Conservation (phyloP, 2,797 vertebrate genomes). For the Champsocephalus esox region DNA sequence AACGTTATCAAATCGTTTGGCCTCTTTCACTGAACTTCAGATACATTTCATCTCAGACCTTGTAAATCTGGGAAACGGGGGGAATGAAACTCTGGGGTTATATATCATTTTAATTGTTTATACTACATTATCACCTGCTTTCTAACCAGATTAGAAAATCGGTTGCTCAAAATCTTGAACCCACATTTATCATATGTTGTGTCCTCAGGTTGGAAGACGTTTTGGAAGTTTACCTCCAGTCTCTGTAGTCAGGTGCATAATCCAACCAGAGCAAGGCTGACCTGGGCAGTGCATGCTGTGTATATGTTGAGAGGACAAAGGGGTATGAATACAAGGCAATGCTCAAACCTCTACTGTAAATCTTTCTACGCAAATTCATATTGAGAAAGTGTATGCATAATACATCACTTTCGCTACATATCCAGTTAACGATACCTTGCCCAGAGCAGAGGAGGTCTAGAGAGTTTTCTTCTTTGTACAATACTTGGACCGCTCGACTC, state of each 20-base stretch:
- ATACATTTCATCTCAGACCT: too few relatives aligned
- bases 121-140: too few relatives aligned
- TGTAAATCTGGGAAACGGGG: too few relatives aligned
- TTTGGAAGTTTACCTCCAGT: background rate
- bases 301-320: constrained; percentile 13
- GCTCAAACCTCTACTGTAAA: constrained; percentile 27
- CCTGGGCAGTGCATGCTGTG: constrained; percentile 1
- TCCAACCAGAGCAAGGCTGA: constrained; percentile 1
- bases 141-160: too few relatives aligned
- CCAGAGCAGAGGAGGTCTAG: constrained; percentile 34
- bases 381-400: constrained; percentile 36
- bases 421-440: constrained; percentile 53
- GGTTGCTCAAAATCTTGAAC: too few relatives aligned
- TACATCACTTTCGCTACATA: constrained; percentile 41
- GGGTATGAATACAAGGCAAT: background rate
- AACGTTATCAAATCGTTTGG: too few relatives aligned
- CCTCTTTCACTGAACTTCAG: too few relatives aligned
- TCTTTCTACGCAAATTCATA: constrained; percentile 45
- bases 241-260: background rate
- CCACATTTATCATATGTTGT: background rate
- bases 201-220: background rate
- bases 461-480: constrained; percentile 35
- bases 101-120: too few relatives aligned
- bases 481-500: constrained; percentile 9
- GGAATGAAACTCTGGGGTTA: too few relatives aligned